These are phyloP conservation scores for Sebastes oblongus DNA, from an alignment of 2,797 vertebrate species.

Conservation along the genomic window DNA sequence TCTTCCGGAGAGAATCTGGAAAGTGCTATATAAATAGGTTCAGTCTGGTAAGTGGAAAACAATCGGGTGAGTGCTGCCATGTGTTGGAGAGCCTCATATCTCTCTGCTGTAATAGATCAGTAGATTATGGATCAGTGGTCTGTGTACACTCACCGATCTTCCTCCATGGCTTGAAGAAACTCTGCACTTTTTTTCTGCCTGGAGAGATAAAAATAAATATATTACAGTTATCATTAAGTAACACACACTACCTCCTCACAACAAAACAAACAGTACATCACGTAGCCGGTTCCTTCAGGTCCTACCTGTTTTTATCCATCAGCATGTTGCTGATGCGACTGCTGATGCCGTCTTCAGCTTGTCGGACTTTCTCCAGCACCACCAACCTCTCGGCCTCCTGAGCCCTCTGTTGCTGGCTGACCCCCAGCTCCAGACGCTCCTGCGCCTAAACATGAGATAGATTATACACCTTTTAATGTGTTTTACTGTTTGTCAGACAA, in stretches of 20 bases:
- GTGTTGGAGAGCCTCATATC: not conserved
- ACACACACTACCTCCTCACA: not conserved
- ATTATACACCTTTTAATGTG: not conserved
- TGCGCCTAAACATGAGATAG: slow-evolving; percentile 81
- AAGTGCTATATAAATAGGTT: slow-evolving; percentile 4
- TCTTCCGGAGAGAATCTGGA: not conserved
- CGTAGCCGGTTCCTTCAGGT: not conserved
- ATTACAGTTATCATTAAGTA: not conserved
- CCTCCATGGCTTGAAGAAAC: slow-evolving; percentile 91
- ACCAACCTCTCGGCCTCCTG: slow-evolving; percentile 86
- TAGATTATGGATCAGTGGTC: not conserved
- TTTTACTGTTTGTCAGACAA: too few relatives aligned
- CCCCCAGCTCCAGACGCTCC: slow-evolving; percentile 85
- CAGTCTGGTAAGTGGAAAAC: not conserved
- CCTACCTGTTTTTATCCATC: slow-evolving; percentile 87
- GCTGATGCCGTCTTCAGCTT: slow-evolving; percentile 83
- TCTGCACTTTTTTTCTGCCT: slow-evolving; percentile 91
- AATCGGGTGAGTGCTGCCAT: not conserved
- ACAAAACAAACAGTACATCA: not conserved
- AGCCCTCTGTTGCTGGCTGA: slow-evolving; percentile 85
- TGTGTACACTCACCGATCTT: slow-evolving; percentile 86
- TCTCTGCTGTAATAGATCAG: not conserved
- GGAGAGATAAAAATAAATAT: slow-evolving; percentile 19
- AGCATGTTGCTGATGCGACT: slow-evolving; percentile 87
- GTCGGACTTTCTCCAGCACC: slow-evolving; percentile 86